Evolutionary conservation across 2,888 invertebrate genomes (phyloP).

Genomic region (Brachyopa scutellaris): DNA sequence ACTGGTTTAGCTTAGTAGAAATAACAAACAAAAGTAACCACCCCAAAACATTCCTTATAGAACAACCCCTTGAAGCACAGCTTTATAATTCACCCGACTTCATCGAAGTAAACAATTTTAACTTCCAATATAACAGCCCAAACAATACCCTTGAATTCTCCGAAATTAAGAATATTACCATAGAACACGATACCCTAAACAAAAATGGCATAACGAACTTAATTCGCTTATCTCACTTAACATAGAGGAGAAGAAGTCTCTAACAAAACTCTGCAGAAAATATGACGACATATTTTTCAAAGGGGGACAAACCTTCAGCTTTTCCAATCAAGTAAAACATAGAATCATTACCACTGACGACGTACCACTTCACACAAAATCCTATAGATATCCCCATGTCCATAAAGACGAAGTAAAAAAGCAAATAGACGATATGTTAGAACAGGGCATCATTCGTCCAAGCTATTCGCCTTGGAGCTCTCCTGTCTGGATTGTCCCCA

Average conservation of each 20-base stretch:
- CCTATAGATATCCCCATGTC: slow-evolving; percentile 10
- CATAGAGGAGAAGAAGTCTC: neutral
- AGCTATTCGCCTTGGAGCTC: slow-evolving; percentile 2
- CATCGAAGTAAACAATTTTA: neutral
- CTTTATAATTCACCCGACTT: neutral
- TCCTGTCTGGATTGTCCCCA: slow-evolving; percentile 16
- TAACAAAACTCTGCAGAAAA: neutral
- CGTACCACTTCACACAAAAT: slow-evolving; percentile 5
- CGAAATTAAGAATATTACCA: neutral
- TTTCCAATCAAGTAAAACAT: slow-evolving; percentile 14
- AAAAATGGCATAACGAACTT: neutral
- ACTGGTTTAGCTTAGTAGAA: neutral
- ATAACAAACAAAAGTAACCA: no score
- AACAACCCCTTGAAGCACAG: no score
- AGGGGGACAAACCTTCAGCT: neutral
- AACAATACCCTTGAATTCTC: neutral
- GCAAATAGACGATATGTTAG: slow-evolving; percentile 17
- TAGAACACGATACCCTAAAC: neutral
- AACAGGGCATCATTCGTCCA: neutral
- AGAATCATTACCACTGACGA: slow-evolving; percentile 6
- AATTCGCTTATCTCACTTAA: no score
- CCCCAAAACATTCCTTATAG: no score
- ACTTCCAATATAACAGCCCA: neutral
- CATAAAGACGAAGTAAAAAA: slow-evolving; percentile 18
- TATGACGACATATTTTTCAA: slow-evolving; percentile 10